Percentiles rank a stretch among this genome's conserved stretches.
These are phyloP conservation scores for Sorex maritimensis DNA, from an alignment of 2,797 vertebrate genomes.

Conservation along the genomic window DNA sequence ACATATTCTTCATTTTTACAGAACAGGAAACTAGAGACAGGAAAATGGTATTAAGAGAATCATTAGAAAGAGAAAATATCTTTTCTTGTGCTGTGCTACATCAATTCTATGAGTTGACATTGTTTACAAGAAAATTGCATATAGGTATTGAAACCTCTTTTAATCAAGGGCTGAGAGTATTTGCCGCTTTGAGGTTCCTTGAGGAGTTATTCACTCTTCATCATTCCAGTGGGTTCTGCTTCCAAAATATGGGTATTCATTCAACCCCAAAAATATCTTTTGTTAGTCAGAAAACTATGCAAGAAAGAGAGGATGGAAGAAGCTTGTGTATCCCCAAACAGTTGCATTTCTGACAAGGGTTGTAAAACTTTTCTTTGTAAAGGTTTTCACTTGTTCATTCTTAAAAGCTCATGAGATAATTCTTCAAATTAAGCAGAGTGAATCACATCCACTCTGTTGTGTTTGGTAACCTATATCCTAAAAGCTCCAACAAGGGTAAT, in stretches of 20 bases:
- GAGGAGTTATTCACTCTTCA: background rate
- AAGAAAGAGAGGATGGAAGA: too few species aligned
- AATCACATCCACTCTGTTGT: conserved; percentile 74
- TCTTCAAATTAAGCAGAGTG: conserved; percentile 40
- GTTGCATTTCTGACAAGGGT: background rate
- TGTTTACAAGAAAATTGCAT: background rate
- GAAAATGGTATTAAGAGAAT: background rate
- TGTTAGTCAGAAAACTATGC: background rate
- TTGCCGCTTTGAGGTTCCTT: background rate
- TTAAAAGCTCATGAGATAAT: background rate
- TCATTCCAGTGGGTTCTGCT: background rate
- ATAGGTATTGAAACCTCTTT: background rate
- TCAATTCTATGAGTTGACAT: background rate
- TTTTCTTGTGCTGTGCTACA: background rate
- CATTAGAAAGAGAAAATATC: background rate
- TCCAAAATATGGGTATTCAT: background rate
- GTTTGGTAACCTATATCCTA: conserved; percentile 72
- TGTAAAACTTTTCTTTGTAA: background rate
- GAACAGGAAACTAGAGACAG: background rate
- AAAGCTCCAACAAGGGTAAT: conserved; percentile 77
- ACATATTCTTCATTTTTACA: background rate
- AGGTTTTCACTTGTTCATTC: conserved; percentile 67
- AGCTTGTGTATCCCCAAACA: background rate
- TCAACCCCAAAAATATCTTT: background rate
- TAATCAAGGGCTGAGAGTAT: background rate